phyloP scores from a whole-genome alignment of 2,113 vertebrate genomes.

The Jacana jacana region DNA sequence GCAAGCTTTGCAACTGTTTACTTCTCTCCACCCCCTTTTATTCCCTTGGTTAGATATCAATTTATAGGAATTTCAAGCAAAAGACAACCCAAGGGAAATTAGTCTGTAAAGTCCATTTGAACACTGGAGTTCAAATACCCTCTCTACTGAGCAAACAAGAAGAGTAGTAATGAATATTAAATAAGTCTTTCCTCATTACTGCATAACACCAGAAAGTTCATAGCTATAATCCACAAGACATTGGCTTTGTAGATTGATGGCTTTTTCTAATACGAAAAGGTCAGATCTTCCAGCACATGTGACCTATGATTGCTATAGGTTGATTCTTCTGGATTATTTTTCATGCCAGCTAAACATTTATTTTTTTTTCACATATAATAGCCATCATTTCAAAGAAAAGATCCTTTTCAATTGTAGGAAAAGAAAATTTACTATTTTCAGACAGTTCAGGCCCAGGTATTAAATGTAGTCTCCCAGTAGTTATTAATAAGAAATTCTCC shows the following conservation, averaged over 20 bases:
- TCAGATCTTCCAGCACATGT: neutral
- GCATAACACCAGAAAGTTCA: neutral
- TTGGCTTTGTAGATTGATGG: neutral
- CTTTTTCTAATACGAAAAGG: neutral
- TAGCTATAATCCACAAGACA: neutral
- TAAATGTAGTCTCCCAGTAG: neutral
- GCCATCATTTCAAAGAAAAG: neutral
- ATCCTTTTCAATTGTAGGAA: neutral
- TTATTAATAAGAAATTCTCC: neutral
- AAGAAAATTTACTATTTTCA: neutral
- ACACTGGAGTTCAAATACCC: neutral
- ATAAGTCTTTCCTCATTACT: neutral
- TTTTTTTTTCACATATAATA: neutral
- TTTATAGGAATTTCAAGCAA: slow-evolving; percentile 11
- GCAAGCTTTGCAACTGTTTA: neutral
- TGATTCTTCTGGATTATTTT: neutral
- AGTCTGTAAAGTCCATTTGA: slow-evolving; percentile 28
- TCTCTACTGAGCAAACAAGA: slow-evolving; percentile 13
- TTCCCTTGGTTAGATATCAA: slow-evolving; percentile 11
- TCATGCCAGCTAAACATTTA: neutral
- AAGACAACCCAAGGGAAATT: neutral
- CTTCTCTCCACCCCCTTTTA: neutral
- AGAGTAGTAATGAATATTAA: slow-evolving; percentile 1
- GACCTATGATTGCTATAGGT: neutral
- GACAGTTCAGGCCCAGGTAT: neutral